These are phyloP conservation scores for Diploscapter pachys DNA, from an alignment of 1,140 invertebrate species.

Conservation along the genomic window DNA sequence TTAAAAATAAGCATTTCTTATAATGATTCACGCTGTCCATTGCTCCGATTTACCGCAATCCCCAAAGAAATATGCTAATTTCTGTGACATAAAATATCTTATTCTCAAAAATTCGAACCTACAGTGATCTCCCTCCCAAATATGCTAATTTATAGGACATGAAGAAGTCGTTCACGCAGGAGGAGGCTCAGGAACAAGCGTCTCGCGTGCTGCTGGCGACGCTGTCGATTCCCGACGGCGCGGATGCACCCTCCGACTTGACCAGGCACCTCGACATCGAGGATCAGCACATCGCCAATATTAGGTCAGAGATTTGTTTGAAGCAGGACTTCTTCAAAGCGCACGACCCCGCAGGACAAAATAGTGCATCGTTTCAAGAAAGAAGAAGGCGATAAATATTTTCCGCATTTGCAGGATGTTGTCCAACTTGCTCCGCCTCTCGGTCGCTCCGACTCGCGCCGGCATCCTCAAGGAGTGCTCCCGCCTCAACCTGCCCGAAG, in stretches of 20 bases:
- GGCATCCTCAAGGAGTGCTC: constrained; percentile 54
- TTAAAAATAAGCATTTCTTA: no score
- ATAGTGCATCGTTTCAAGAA: no score
- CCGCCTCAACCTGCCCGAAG: constrained; percentile 50
- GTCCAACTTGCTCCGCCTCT: constrained; percentile 53
- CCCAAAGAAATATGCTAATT: no score
- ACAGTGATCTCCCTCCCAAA: no score
- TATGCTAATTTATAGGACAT: constrained; percentile 10
- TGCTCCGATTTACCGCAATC: no score
- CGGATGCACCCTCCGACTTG: constrained; percentile 48
- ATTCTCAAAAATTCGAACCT: no score
- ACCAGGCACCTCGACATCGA: constrained; percentile 58
- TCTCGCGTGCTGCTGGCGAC: constrained; percentile 55
- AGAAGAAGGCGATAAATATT: not conserved
- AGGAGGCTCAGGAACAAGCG: constrained; percentile 56
- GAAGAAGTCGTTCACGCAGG: constrained; percentile 54
- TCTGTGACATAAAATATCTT: no score
- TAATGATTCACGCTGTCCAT: no score
- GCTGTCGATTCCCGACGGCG: constrained; percentile 52
- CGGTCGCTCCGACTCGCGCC: constrained; percentile 52
- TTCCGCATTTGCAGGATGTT: constrained; percentile 43
- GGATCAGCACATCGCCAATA: constrained; percentile 50
- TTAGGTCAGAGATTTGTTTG: constrained; percentile 38
- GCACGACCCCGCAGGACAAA: no score
- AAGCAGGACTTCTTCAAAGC: not conserved